Conservation (phyloP, 2,888 invertebrate species). For the Sarcophaga variegata region DNA sequence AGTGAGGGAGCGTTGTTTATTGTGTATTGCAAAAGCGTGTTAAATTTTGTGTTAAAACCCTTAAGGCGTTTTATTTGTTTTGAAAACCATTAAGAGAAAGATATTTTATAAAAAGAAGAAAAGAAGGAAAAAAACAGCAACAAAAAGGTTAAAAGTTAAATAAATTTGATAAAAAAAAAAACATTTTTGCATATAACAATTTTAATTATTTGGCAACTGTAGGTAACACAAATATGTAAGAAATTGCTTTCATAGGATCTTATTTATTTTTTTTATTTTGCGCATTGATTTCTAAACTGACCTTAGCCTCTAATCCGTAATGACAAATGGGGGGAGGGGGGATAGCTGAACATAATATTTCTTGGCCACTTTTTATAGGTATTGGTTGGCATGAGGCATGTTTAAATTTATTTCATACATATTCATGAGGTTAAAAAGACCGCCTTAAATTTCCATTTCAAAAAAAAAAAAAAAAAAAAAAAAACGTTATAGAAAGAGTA, state of each 20-base stretch:
- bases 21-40: conserved; percentile 29
- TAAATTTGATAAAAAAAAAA: no score
- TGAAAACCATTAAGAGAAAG: no score
- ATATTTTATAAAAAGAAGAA: no score
- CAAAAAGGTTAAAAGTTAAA: no score
- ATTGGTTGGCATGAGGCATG: background rate
- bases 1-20: background rate
- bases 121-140: no score
- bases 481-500: background rate
- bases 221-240: no score
- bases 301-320: conserved; percentile 47
- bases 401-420: conserved; percentile 53
- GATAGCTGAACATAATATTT: conserved; percentile 8
- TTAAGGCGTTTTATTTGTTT: conserved; percentile 41
- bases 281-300: conserved; percentile 42
- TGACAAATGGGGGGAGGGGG: conserved; percentile 52
- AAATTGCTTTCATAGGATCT: no score
- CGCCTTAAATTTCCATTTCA: conserved; percentile 57
- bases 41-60: conserved; percentile 42
- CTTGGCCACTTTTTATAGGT: conserved; percentile 4
- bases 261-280: background rate
- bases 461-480: conserved; percentile 41
- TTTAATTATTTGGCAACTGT: no score
- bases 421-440: conserved; percentile 66
- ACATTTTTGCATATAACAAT: no score